phyloP scores from a whole-genome alignment of 2,797 vertebrate genomes.

The Aviceda cuculoides region DNA sequence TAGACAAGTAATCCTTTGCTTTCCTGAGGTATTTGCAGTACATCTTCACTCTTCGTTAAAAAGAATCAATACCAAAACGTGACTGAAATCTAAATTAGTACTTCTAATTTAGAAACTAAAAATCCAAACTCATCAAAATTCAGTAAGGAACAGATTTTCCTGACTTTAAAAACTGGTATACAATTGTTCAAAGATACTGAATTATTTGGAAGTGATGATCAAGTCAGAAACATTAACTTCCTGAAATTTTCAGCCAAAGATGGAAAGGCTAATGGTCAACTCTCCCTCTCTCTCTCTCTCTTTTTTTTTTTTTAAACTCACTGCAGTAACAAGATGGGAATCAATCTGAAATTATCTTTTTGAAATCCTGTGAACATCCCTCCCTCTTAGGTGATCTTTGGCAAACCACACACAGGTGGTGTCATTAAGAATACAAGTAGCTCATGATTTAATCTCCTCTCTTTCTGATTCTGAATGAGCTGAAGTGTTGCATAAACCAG shows the following conservation, averaged over 20 bases:
- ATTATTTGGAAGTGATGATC: neutral
- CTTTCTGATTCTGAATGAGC: neutral
- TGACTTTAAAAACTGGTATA: neutral
- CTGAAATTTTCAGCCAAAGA: neutral
- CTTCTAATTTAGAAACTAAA: neutral
- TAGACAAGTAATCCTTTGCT: neutral
- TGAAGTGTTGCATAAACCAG: neutral
- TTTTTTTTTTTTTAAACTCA: neutral
- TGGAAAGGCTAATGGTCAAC: neutral
- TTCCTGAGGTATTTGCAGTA: neutral
- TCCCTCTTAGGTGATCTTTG: neutral
- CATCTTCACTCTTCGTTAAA: neutral
- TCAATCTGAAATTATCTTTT: neutral
- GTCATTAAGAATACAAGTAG: neutral
- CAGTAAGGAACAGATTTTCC: neutral
- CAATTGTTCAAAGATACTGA: neutral
- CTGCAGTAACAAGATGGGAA: neutral
- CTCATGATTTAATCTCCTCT: neutral
- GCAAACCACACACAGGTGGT: accelerated
- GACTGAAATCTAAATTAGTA: neutral
- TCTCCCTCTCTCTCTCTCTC: no score
- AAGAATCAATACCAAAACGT: neutral
- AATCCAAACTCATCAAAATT: neutral
- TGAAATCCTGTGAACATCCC: neutral
- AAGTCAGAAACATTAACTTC: neutral